Percentiles rank a stretch among this genome's conserved stretches.
These are phyloP conservation scores for Bufo gargarizans DNA, from an alignment of 2,113 vertebrate genomes.

Conservation along the genomic window DNA sequence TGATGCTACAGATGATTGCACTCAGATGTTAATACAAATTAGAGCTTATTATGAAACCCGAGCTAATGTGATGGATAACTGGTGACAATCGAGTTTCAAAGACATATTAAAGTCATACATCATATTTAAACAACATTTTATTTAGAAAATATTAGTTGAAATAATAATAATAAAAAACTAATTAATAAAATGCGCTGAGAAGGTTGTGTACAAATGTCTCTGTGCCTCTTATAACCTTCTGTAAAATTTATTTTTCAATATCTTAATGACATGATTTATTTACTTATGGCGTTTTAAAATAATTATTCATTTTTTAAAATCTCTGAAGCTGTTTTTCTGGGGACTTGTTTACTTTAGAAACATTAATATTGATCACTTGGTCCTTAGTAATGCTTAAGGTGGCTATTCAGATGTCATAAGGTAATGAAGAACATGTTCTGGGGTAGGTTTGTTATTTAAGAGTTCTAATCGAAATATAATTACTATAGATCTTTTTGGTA, in stretches of 20 bases:
- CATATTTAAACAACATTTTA: slow-evolving; percentile 30
- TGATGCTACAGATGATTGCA: slow-evolving; percentile 25
- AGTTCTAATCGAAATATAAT: slow-evolving; percentile 36
- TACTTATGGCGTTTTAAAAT: slow-evolving; percentile 10
- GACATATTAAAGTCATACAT: slow-evolving; percentile 42
- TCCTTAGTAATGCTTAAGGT: slow-evolving; percentile 44
- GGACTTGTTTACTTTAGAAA: slow-evolving; percentile 39
- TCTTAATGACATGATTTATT: slow-evolving; percentile 50
- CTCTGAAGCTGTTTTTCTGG: slow-evolving; percentile 39
- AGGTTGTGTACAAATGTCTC: neutral
- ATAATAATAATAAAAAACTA: neutral
- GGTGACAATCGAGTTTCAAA: slow-evolving; percentile 40
- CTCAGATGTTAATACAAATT: slow-evolving; percentile 38
- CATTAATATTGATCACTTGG: slow-evolving; percentile 47
- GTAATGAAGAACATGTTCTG: slow-evolving; percentile 40
- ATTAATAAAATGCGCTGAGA: slow-evolving; percentile 34
- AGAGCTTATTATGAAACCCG: slow-evolving; percentile 25
- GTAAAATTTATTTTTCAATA: slow-evolving; percentile 16
- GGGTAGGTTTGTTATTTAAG: slow-evolving; percentile 22
- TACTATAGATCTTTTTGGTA: slow-evolving; percentile 27
- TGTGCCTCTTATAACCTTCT: neutral
- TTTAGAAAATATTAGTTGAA: slow-evolving; percentile 20
- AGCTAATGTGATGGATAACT: slow-evolving; percentile 43
- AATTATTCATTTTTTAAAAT: slow-evolving; percentile 20
- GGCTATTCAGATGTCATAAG: slow-evolving; percentile 20